A percentile compares a stretch with the other conserved stretches of the same genome.
Conservation (phyloP, 2,888 invertebrate species). For the Heliconius ismenius region DNA sequence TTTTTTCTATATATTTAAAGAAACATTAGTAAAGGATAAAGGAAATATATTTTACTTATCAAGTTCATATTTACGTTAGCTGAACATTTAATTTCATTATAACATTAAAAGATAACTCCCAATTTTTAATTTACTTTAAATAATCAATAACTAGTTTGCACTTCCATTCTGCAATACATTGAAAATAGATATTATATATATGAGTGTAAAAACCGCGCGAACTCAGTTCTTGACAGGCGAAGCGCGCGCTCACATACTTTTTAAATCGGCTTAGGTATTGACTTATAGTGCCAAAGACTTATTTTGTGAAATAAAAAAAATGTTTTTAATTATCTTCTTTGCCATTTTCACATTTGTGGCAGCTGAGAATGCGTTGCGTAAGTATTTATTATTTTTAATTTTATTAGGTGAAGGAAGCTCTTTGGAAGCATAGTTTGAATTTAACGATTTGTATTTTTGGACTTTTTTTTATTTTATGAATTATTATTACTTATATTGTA, state of each 20-base stretch:
- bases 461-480: too few species aligned
- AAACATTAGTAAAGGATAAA: neutral
- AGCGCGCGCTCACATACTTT: constrained; percentile 40
- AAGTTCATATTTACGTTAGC: neutral
- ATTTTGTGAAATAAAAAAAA: constrained; percentile 45
- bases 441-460: neutral
- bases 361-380: constrained; percentile 55
- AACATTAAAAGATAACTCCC: neutral
- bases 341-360: constrained; percentile 47
- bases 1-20: too few species aligned
- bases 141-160: constrained; percentile 45
- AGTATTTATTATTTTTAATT: constrained; percentile 45
- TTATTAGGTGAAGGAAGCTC: constrained; percentile 40
- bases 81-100: neutral
- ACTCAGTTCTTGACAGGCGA: constrained; percentile 47
- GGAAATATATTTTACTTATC: neutral
- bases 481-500: too few species aligned
- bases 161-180: constrained; percentile 47
- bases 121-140: constrained; percentile 32
- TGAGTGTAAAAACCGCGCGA: constrained; percentile 49
- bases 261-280: constrained; percentile 31
- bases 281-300: constrained; percentile 33
- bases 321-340: constrained; percentile 48
- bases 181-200: constrained; percentile 51
- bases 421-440: constrained; percentile 17